Percentiles rank a stretch among this genome's conserved stretches.
Evolutionary conservation across 2,113 vertebrate species (phyloP).

Genomic region (Glaucidium brasilianum): DNA sequence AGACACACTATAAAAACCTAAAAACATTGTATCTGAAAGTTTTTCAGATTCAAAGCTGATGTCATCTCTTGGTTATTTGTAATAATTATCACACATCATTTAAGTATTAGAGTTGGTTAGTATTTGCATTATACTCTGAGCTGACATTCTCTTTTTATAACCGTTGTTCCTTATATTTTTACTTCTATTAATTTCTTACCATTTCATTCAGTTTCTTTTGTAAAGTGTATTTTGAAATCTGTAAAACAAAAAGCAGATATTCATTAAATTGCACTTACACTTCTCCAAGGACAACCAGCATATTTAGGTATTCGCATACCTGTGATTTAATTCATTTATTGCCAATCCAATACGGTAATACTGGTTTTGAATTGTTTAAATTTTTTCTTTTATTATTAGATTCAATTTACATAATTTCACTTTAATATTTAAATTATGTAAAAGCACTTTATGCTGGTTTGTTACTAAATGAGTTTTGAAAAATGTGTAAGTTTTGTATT

Average conservation of each 20-base stretch:
- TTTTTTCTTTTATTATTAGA: background rate
- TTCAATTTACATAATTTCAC: background rate
- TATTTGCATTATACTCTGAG: background rate
- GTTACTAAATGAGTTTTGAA: background rate
- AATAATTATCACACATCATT: background rate
- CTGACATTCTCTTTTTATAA: background rate
- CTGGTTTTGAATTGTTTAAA: background rate
- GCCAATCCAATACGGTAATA: background rate
- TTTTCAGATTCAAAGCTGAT: background rate
- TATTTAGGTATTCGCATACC: background rate
- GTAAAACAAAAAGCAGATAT: conserved; percentile 67
- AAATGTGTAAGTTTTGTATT: background rate
- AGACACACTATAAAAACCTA: background rate
- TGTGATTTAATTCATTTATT: background rate
- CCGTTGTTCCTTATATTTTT: background rate
- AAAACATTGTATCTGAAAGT: background rate
- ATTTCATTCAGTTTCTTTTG: conserved; percentile 92
- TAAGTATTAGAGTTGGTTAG: background rate
- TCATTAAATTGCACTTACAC: background rate
- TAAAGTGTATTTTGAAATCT: conserved; percentile 93
- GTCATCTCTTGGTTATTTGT: background rate
- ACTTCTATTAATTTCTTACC: conserved; percentile 78
- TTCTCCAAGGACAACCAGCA: background rate
- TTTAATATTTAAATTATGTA: background rate
- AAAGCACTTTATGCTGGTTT: background rate